Base-by-base conservation (phyloP, 2,797 vertebrate genomes). In the Dallia pectoralis region DNA sequence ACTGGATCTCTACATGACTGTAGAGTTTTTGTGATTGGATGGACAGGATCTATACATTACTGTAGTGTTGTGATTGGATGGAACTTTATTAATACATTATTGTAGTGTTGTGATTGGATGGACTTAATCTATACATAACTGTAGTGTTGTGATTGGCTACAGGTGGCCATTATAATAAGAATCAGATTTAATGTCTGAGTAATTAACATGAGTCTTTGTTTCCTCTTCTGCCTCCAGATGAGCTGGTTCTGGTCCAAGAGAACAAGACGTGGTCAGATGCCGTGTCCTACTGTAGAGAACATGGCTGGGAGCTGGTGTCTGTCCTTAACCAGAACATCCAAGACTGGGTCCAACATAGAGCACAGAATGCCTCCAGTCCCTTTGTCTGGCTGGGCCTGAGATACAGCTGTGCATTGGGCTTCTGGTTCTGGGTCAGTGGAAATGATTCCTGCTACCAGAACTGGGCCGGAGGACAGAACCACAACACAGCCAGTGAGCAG, bases 361-460 rank as follows among this genome's bases (percentile, higher is more conserved):
- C 56, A 14, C 16, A 59, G 22, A 29, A 7, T 1, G 70, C 70
- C n/a, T n/a, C 29, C 56, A 36, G 32, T 27, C n/a, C n/a, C 15
- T 71, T 18, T 25, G n/a, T 71, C 32, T 56, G 67, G 47, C 67
- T 30, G 44, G 22, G 59, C 69, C 81, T 25, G 49, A 3, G 22
- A 19, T 61, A 19, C 22, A 51, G n/a, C 71, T 29, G 47, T 65
- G 51, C 32, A 68, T 73, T 70, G 62, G 12, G 56, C n/a, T 53
- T 22, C 29, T 56, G 63, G 63, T 62, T 62, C 70, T 71, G 70
- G 36, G 70, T 71, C 53, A 71, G 4, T 6, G n/a, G 36, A n/a
- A 4, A 62, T n/a, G 15, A 0, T 40, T 27, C 25, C 56, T 63
- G 70, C 59, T 62, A 48, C 56, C 53, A 47, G 18, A 62, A 71